Conservation (phyloP, 2,113 vertebrate species). For the Sebastes schlegelii region DNA sequence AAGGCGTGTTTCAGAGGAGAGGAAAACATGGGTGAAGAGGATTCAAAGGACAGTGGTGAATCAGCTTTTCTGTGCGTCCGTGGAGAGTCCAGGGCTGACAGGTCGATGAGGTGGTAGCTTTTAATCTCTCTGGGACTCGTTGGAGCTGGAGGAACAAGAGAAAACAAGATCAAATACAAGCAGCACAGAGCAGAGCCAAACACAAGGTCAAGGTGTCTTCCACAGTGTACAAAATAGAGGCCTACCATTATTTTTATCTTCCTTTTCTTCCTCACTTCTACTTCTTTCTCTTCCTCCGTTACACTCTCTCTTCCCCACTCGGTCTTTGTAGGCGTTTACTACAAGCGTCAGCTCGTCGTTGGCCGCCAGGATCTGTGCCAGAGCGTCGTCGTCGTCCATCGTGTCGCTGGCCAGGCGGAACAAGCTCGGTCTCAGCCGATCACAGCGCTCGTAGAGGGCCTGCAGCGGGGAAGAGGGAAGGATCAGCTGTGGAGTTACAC, state of each 20-base stretch:
- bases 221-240: not conserved
- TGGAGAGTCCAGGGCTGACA: slow-evolving; percentile 82
- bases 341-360: slow-evolving; percentile 85
- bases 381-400: slow-evolving; percentile 82
- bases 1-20: slow-evolving; percentile 41
- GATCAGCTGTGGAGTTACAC: not conserved
- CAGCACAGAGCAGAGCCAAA: not conserved
- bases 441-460: slow-evolving; percentile 85
- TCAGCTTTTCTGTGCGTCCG: slow-evolving; percentile 36
- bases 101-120: slow-evolving; percentile 89
- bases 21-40: slow-evolving; percentile 34
- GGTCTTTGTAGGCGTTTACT: slow-evolving; percentile 82
- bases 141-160: slow-evolving; percentile 64
- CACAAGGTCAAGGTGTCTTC: not conserved
- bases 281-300: slow-evolving; percentile 40
- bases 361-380: slow-evolving; percentile 88
- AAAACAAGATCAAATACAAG: slow-evolving; percentile 9
- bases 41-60: slow-evolving; percentile 8
- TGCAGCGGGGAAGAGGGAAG: slow-evolving; percentile 49
- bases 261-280: slow-evolving; percentile 45
- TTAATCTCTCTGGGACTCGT: slow-evolving; percentile 69
- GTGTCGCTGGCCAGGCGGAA: slow-evolving; percentile 91
- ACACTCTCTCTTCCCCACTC: slow-evolving; percentile 49
- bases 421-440: slow-evolving; percentile 88
- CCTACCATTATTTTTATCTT: slow-evolving; percentile 44